Base-by-base conservation (phyloP, 1,140 invertebrate species). In the Rhopalosiphum padi region DNA sequence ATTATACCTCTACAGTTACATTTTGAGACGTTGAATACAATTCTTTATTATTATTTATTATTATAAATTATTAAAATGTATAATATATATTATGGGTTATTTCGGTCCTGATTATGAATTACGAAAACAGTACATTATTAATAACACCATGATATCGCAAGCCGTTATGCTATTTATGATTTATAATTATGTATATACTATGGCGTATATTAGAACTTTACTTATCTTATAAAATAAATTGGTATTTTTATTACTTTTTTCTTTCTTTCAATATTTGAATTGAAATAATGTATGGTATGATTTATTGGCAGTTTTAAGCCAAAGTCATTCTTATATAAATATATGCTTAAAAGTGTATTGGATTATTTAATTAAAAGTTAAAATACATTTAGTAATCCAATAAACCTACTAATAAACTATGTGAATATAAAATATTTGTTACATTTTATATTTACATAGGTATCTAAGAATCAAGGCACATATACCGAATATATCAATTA, bases 1-100 rank as follows among this genome's bases (percentile, higher is more conserved):
- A 68, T 30, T 77, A n/a, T 77, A 77, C 30, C 15, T 77, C 18
- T 77, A 77, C 60, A 77, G n/a, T n/a, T 77, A 77, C 30, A 77
- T n/a, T 77, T 77, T 77, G 60, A 77, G n/a, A 77, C 60, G 60
- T 77, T 77, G 30, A n/a, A 77, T 77, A n/a, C 60, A 77, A 77
- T 77, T 77, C 30, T 77, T 77, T 46, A 46, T 1, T 46, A 46
- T 51, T 48, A 7, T 7, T 51, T 48, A 48, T 48, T 77, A 35
- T 77, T 77, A 77, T 68, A 68, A n/a, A 68, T 77, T 77, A 15
- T 77, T 68, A 68, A 68, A n/a, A 35, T 77, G 60, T 77, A 35
- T 77, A 30, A 8, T 68, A 68, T n/a, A n/a, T n/a, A n/a, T 1
- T 68, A 68, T n/a, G 30, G 15, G 60, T n/a, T 68, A n/a, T n/a